Conservation (phyloP, 2,888 invertebrate species). For the Hydrotaea cyrtoneurina region DNA sequence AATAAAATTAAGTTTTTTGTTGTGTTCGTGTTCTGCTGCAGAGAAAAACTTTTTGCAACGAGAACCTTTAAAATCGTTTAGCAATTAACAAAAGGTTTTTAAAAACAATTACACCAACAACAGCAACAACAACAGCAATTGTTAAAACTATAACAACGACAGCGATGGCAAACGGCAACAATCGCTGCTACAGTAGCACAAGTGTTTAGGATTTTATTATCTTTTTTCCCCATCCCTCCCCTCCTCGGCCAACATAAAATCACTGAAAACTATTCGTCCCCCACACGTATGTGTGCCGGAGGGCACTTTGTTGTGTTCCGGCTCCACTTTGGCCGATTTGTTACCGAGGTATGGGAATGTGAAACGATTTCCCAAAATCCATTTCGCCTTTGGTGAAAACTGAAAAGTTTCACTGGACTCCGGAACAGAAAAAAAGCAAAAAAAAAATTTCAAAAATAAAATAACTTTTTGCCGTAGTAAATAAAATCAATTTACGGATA, state of each 20-base stretch:
- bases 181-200: background rate
- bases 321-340: background rate
- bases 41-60: background rate
- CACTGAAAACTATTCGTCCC: background rate
- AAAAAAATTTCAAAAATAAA: background rate
- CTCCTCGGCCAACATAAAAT: no score
- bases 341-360: background rate
- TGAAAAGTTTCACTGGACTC: background rate
- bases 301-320: background rate
- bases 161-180: background rate
- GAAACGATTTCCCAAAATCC: background rate
- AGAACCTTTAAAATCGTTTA: slow-evolving; percentile 26
- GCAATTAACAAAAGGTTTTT: slow-evolving; percentile 58
- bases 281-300: background rate
- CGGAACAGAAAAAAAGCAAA: background rate
- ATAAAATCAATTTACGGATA: slow-evolving; percentile 55
- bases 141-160: background rate
- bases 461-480: slow-evolving; percentile 26
- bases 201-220: slow-evolving; percentile 31
- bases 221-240: slow-evolving; percentile 8
- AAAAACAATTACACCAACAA: slow-evolving; percentile 21
- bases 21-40: background rate
- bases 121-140: slow-evolving; percentile 32
- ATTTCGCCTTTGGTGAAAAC: background rate
- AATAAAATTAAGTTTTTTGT: background rate